Evolutionary conservation across 2,113 vertebrate genomes (phyloP), one percentile per base, ranked within the genome.

Genomic region (Anhinga rufa): DNA sequence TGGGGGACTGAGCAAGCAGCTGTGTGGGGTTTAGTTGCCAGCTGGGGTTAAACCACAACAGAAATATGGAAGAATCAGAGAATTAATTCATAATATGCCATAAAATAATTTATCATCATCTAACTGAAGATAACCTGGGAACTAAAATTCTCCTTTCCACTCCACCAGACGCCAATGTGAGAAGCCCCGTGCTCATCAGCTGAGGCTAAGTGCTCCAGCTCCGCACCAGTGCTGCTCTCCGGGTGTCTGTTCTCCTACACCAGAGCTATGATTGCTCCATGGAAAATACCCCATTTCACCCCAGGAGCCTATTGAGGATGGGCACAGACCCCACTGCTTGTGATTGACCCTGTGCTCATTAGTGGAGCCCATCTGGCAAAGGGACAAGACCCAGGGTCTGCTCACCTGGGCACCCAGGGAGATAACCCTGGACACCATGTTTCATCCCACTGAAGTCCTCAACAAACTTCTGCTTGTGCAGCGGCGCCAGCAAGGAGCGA

Each of bases 281-380:
- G 40, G 49, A 55, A n/a, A 90, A 52, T 0, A 3, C 0, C 83
- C 28, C 38, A 14, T 4, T 15, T 22, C 52, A 31, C 14, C 17
- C 88, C 88, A 57, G 57, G 48, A 92, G 17, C 55, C 51, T 16
- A 0, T 3, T 1, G 1, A 20, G 44, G 71, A 6, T 0, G 2
- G 48, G 32, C 18, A 44, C 36, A 18, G 86, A 1, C 24, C 58
- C 36, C 8, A 0, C 3, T 6, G 2, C 16, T 36, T 12, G 0
- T 11, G 49, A 44, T 6, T 28, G 44, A 26, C 26, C 9, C 71
- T 0, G 9, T 4, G 52, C 32, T 49, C 14, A 0, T 29, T 13
- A 85, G 64, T 57, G 16, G 81, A 62, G 29, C 3, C 54, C 4
- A 0, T 7, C 26, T 25, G 36, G 38, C 0, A 0, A n/a, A 34